Conservation (phyloP, 2,113 vertebrate species). For the Pontoporia blainvillei region DNA sequence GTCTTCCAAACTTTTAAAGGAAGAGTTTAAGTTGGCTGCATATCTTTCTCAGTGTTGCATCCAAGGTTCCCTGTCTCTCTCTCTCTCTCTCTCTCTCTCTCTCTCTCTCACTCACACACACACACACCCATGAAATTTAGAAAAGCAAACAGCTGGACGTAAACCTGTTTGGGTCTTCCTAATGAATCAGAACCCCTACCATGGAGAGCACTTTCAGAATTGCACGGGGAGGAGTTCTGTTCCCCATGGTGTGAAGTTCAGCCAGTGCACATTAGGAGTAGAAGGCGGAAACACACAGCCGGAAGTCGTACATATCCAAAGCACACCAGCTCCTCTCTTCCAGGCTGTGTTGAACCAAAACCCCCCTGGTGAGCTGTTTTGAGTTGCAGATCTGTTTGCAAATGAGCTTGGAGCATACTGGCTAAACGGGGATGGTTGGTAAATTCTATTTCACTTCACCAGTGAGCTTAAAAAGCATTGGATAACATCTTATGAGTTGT, state of each 20-base stretch:
- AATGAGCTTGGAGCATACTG: slow-evolving; percentile 77
- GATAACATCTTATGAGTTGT: slow-evolving; percentile 86
- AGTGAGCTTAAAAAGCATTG: slow-evolving; percentile 82
- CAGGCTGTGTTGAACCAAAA: neutral
- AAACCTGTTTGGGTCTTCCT: slow-evolving; percentile 50
- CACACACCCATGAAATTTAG: neutral
- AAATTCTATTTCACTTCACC: slow-evolving; percentile 83
- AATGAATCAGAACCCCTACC: slow-evolving; percentile 3
- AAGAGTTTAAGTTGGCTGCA: neutral
- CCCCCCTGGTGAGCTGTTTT: slow-evolving; percentile 63
- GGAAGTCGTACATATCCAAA: neutral
- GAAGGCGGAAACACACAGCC: neutral
- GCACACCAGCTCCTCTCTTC: neutral
- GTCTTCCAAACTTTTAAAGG: neutral
- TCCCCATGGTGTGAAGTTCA: neutral
- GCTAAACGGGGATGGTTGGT: slow-evolving; percentile 76
- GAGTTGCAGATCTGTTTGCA: slow-evolving; percentile 77
- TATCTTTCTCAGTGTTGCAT: neutral
- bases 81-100: neutral
- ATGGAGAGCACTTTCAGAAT: slow-evolving; percentile 11
- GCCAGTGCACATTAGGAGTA: neutral
- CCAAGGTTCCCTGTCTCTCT: neutral
- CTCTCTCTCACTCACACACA: neutral
- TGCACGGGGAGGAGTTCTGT: neutral
- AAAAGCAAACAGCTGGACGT: slow-evolving; percentile 55